These are phyloP conservation scores for Lacanobia oleracea DNA, from an alignment of 2,888 invertebrate species.

Conservation along the genomic window DNA sequence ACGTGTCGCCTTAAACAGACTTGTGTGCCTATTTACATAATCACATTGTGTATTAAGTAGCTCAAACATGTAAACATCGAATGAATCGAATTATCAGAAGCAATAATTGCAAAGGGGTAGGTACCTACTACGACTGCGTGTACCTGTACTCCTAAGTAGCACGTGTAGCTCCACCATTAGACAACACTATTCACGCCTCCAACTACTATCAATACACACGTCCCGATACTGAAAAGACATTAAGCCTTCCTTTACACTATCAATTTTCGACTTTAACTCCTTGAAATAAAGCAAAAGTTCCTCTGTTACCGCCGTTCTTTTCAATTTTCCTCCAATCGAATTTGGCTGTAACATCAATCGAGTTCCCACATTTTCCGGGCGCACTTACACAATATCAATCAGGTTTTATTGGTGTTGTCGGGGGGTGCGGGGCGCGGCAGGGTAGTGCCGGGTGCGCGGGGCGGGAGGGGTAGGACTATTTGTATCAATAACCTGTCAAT, in stretches of 20 bases:
- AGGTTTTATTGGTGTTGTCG: conserved; percentile 90
- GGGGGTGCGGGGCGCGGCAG: conserved; percentile 77
- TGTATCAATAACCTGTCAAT: conserved; percentile 91
- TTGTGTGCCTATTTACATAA: conserved; percentile 15
- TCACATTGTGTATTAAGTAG: conserved; percentile 32
- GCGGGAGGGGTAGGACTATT: conserved; percentile 84
- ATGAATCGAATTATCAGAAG: conserved; percentile 36
- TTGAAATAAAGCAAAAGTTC: conserved; percentile 72
- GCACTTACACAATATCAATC: conserved; percentile 91
- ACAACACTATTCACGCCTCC: conserved; percentile 88
- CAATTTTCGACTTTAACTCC: conserved; percentile 71
- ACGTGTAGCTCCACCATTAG: conserved; percentile 79
- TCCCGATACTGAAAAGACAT: conserved; percentile 72
- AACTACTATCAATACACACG: conserved; percentile 82
- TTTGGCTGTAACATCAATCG: conserved; percentile 90
- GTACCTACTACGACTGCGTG: conserved; percentile 23
- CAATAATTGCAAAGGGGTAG: conserved; percentile 50
- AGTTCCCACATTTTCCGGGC: conserved; percentile 90
- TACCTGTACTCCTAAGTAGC: conserved; percentile 65
- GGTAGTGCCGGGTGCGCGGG: conserved; percentile 68
- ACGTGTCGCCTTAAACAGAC: background rate
- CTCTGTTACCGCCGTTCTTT: conserved; percentile 78
- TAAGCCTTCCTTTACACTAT: conserved; percentile 54
- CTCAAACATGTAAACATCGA: conserved; percentile 37
- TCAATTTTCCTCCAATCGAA: conserved; percentile 90